Evolutionary conservation across 2,113 vertebrate genomes (phyloP).

Genomic region (Epinephelus lanceolatus): DNA sequence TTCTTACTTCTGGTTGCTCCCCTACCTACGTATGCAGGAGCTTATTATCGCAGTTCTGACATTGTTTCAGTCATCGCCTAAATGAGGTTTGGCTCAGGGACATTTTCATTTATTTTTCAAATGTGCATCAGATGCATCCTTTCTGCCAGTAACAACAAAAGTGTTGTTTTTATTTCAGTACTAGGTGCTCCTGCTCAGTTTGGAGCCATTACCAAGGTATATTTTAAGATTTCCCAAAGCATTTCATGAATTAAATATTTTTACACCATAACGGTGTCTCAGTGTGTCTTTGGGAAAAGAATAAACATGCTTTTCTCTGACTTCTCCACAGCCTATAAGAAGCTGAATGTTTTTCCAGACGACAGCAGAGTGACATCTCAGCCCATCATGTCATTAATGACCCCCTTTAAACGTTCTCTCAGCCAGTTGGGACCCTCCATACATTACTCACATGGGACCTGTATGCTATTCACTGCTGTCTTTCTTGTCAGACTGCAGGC

Average conservation of each 20-base stretch:
- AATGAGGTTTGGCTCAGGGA: constrained; percentile 51
- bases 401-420: constrained; percentile 50
- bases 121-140: constrained; percentile 25
- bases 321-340: background rate
- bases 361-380: constrained; percentile 31
- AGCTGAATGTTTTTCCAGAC: background rate
- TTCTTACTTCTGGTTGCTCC: constrained; percentile 70
- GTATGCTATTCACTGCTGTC: constrained; percentile 53
- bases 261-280: constrained; percentile 12
- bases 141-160: constrained; percentile 30
- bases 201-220: constrained; percentile 3
- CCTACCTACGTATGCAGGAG: constrained; percentile 52
- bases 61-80: constrained; percentile 38
- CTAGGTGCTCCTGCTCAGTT: constrained; percentile 10
- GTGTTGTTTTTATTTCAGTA: background rate
- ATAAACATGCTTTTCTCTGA: background rate
- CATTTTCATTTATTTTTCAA: constrained; percentile 52
- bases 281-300: constrained; percentile 11
- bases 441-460: constrained; percentile 59
- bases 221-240: constrained; percentile 29
- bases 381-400: constrained; percentile 43
- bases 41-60: constrained; percentile 55
- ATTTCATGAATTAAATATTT: constrained; percentile 47
- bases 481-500: constrained; percentile 58
- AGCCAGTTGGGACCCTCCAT: constrained; percentile 36